Percentiles rank a stretch among this genome's conserved stretches.
These are phyloP conservation scores for Schizaphis graminum DNA, from an alignment of 2,888 invertebrate genomes.

Conservation along the genomic window DNA sequence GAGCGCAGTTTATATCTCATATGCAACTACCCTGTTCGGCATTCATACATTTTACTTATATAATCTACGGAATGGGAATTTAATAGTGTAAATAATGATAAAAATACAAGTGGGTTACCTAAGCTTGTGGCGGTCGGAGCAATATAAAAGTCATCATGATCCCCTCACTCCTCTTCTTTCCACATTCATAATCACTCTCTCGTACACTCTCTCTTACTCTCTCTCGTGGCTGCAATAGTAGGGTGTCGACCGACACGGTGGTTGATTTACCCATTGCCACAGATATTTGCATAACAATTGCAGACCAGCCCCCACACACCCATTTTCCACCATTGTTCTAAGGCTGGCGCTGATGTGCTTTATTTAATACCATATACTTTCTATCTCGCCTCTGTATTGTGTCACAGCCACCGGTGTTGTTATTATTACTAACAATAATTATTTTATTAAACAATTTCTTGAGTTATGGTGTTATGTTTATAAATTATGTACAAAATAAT, in stretches of 20 bases:
- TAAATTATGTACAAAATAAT: not conserved
- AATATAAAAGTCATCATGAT: slow-evolving; percentile 54
- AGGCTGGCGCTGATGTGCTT: slow-evolving; percentile 19
- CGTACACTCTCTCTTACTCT: not conserved
- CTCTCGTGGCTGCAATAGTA: not conserved
- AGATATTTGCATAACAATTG: slow-evolving; percentile 62
- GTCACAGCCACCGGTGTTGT: not conserved
- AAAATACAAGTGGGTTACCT: slow-evolving; percentile 52
- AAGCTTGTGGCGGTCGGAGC: slow-evolving; percentile 1
- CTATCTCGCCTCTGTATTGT: slow-evolving; percentile 11
- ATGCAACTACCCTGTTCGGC: too few relatives aligned
- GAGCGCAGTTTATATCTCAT: too few relatives aligned
- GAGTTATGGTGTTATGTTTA: not conserved
- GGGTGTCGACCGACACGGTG: slow-evolving; percentile 40
- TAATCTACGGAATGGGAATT: too few relatives aligned
- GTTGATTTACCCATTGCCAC: slow-evolving; percentile 28
- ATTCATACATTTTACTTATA: too few relatives aligned
- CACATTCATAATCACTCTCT: not conserved
- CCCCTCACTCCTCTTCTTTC: not conserved
- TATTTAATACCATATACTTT: slow-evolving; percentile 58
- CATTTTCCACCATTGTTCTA: slow-evolving; percentile 17
- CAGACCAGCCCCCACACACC: not conserved
- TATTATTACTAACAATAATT: slow-evolving; percentile 24
- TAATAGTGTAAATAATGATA: not conserved
- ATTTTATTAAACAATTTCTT: not conserved